Base-by-base conservation (phyloP, 2,113 vertebrate species). In the Neogale vison region DNA sequence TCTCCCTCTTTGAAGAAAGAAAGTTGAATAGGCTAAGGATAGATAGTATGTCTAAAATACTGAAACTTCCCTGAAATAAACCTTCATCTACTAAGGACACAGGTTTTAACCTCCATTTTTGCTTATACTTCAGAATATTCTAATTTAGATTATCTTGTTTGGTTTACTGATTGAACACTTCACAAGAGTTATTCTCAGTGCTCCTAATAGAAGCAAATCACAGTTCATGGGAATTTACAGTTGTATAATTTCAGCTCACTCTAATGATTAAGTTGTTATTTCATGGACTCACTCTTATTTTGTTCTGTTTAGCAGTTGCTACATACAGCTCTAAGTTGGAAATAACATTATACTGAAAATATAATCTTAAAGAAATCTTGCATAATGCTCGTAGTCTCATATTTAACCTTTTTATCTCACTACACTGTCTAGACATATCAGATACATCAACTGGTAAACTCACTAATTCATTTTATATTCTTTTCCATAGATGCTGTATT, bases 341-440 rank as follows among this genome's bases (percentile, higher is more conserved):
- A 96, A 92, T 61, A 74, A 71, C 67, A 34, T 91, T 76, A 87
- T 61, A 80, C 47, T 79, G 52, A 90, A 96, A 83, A 87, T 63
- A 50, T 42, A 87, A 52, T 74, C 13, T 89, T 90, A 18, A 14
- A 67, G n/a, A 83, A 81, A 87, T 77, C 63, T 92, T 88, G 15
- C 36, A 52, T 72, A 85, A 92, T 84, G 18, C 18, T 84, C 88
- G 1, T 57, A 57, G n/a, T 80, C 42, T 93, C 50, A 45, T 94
- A 69, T 96, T 88, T 92, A 88, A 65, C 12, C 12, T 50, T 55
- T 61, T 52, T 26, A n/a, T 21, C 50, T 42, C 12, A 4, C 15
- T 52, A 13, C 23, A 50, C 81, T 93, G 20, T 95, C 83, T 96
- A 95, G 90, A 61, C 20, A 71, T 97, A 94, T 97, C 94, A 91